Evolutionary conservation across 2,113 vertebrate genomes (phyloP), one percentile per base, ranked within the genome.

Genomic region (Paratilapia polleni): DNA sequence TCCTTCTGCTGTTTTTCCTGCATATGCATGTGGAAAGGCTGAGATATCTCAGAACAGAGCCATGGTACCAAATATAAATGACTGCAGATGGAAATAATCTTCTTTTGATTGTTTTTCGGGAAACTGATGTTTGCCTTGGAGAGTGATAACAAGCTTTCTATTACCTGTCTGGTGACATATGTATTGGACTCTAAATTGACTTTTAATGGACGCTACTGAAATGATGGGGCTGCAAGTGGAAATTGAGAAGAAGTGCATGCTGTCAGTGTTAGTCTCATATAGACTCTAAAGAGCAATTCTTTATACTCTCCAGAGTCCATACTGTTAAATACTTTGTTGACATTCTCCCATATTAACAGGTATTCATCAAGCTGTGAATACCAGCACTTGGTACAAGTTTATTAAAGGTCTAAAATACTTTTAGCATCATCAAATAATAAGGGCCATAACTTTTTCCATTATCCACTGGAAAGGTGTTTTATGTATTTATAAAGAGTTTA

Each of bases 81-180:
- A 73, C 66, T n/a, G 10, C 26, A 52, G 17, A 52, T 73, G 24
- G 64, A 70, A 73, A 73, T 52, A 31, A 28, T 73, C 24, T 20
- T 70, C 43, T 28, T 52, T 52, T 2, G 0, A 20, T 73, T 73
- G 17, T 28, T 28, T 47, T 47, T 1, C 0, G 0, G 64, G 24
- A 20, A 68, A 49, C 15, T 0, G 22, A 66, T 43, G 64, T 68
- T 68, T 68, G 38, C 9, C 38, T 0, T 19, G 38, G 3, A 22
- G 41, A 49, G 15, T 70, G 64, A 70, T n/a, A 70, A 49, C 41
- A 47, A 20, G 47, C 41, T 41, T 28, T 2, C 41, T 0, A 1
- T 70, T 20, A 22, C 8, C 17, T 20, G 66, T n/a, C 3, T 49
- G 8, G 4, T 49, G 66, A 20, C 24, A 5, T 7, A 28, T 49